Evolutionary conservation across 2,113 vertebrate genomes (phyloP).

Genomic region (Pseudorhombus dupliciocellatus): DNA sequence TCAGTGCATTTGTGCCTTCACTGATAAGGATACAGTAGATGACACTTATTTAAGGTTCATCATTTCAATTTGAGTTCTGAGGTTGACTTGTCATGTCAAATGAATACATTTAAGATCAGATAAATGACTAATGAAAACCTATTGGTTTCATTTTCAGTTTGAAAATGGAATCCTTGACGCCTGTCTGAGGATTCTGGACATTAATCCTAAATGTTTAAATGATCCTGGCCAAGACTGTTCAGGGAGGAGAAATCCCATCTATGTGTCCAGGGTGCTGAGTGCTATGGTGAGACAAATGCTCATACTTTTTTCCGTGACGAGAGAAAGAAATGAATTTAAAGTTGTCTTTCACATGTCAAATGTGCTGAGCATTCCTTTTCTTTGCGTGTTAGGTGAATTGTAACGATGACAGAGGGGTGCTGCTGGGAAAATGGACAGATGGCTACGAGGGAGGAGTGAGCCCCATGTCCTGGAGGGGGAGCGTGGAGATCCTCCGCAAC

Average conservation of each 20-base stretch:
- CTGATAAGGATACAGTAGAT: background rate
- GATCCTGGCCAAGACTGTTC: conserved; percentile 84
- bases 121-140: no score
- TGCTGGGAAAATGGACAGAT: conserved; percentile 87
- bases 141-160: conserved; percentile 79
- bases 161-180: conserved; percentile 86
- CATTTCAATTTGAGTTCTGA: background rate
- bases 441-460: conserved; percentile 84
- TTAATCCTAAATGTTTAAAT: conserved; percentile 86
- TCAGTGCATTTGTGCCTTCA: background rate
- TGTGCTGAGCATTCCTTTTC: background rate
- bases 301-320: no score
- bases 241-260: conserved; percentile 85
- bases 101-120: background rate
- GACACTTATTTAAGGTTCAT: background rate
- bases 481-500: conserved; percentile 88
- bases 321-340: background rate
- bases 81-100: background rate
- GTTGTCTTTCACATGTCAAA: background rate
- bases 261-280: conserved; percentile 89
- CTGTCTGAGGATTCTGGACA: conserved; percentile 87
- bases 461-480: conserved; percentile 91
- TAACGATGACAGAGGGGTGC: conserved; percentile 89
- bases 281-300: conserved; percentile 82
- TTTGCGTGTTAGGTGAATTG: conserved; percentile 87